Conservation (phyloP, 2,113 vertebrate species). For the Taurulus bubalis region DNA sequence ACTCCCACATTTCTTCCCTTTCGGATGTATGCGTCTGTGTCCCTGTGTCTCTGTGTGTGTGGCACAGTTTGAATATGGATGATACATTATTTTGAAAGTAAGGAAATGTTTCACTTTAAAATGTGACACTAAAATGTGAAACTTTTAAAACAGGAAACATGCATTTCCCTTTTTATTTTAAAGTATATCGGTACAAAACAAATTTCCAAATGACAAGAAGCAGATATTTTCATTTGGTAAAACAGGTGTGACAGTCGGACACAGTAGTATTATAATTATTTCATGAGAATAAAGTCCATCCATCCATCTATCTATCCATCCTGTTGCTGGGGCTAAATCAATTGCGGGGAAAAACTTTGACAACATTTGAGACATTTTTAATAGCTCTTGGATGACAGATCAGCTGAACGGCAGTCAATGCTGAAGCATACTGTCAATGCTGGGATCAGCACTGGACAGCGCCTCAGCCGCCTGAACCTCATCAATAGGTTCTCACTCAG, state of each 20-base stretch:
- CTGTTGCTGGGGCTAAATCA: background rate
- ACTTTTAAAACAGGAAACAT: no score
- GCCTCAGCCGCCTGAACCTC: background rate
- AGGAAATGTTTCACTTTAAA: slow-evolving; percentile 27
- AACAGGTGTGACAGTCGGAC: background rate
- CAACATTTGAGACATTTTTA: background rate
- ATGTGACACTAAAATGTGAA: no score
- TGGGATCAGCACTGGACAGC: background rate
- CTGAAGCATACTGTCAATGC: background rate
- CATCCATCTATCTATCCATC: background rate
- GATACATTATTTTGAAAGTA: slow-evolving; percentile 32
- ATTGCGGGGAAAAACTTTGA: background rate
- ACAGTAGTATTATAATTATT: background rate
- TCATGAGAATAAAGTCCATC: background rate
- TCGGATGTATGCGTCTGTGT: background rate
- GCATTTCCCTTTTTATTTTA: no score
- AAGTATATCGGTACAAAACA: background rate
- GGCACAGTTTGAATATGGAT: slow-evolving; percentile 15
- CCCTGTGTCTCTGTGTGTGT: background rate
- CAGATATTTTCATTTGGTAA: background rate
- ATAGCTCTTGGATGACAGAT: background rate
- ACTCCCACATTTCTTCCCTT: slow-evolving; percentile 23
- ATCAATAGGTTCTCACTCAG: background rate
- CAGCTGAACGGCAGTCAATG: background rate
- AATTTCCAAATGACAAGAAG: background rate